Conservation (phyloP, 1,140 invertebrate species). For the Maniola jurtina region DNA sequence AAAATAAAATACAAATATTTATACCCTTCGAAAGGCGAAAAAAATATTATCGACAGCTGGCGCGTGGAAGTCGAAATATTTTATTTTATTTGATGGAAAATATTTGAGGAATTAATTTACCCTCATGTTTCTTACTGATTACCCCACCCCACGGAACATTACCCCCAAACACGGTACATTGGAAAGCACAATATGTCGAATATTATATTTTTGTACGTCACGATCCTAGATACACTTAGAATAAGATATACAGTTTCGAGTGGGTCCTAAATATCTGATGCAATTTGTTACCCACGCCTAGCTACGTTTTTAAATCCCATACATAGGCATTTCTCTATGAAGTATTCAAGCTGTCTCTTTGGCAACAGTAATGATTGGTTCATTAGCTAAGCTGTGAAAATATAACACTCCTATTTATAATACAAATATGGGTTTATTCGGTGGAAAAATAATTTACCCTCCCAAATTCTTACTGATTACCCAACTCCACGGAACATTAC, state of each 20-base stretch:
- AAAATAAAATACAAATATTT: slow-evolving; percentile 8
- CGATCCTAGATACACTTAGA: slow-evolving; percentile 17
- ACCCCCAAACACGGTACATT: slow-evolving; percentile 11
- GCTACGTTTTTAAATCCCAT: too few species aligned
- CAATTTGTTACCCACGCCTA: too few species aligned
- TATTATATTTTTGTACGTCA: slow-evolving; percentile 39
- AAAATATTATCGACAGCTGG: slow-evolving; percentile 1
- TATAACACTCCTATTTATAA: too few species aligned
- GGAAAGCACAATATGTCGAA: slow-evolving; percentile 36
- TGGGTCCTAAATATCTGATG: too few species aligned
- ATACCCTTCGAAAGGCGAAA: background rate
- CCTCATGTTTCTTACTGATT: slow-evolving; percentile 5
- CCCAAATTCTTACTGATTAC: background rate
- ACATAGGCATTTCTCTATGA: too few species aligned
- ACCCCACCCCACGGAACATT: slow-evolving; percentile 18
- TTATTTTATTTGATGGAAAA: slow-evolving; percentile 7
- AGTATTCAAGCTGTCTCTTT: too few species aligned
- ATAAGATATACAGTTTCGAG: background rate
- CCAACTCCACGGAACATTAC: slow-evolving; percentile 17
- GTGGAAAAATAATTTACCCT: background rate
- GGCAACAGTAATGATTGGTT: too few species aligned
- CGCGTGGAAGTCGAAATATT: background rate
- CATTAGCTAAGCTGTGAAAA: too few species aligned
- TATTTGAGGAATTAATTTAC: slow-evolving; percentile 12
- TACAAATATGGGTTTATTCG: background rate